A percentile compares a stretch with the other conserved stretches of the same genome.
phyloP scores from a whole-genome alignment of 2,888 invertebrate genomes.

The Junonia oenone region DNA sequence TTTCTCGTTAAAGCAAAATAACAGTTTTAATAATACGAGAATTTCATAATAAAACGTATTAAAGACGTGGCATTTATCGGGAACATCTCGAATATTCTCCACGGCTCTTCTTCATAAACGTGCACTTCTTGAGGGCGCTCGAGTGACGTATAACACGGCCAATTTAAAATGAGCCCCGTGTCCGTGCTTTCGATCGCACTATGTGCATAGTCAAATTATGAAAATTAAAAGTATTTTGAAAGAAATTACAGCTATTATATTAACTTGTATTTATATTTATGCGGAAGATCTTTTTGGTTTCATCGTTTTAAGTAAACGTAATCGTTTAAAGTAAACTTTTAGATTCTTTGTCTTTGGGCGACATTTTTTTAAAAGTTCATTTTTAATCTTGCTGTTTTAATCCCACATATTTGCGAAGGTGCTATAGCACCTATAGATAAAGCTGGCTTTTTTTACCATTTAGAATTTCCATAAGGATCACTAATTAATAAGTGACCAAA shows the following conservation, averaged over 20 bases:
- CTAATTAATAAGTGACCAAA: too few relatives aligned
- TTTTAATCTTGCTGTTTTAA: too few relatives aligned
- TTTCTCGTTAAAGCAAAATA: not conserved
- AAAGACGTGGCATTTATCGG: conserved; percentile 55
- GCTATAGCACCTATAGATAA: too few relatives aligned
- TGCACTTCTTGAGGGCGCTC: conserved; percentile 43
- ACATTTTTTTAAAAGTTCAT: too few relatives aligned
- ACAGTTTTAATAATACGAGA: conserved; percentile 16
- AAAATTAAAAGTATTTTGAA: conserved; percentile 2
- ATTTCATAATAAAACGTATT: conserved; percentile 41
- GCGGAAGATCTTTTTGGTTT: too few relatives aligned
- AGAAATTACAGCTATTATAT: not conserved
- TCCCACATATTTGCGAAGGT: too few relatives aligned
- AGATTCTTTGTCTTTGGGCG: too few relatives aligned
- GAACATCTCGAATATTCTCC: conserved; percentile 52
- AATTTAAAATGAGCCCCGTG: conserved; percentile 32
- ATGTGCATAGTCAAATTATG: not conserved
- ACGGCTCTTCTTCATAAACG: conserved; percentile 40
- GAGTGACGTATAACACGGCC: conserved; percentile 39
- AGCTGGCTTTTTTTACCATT: too few relatives aligned
- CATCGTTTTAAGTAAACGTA: too few relatives aligned
- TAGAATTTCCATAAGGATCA: too few relatives aligned
- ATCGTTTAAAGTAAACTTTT: too few relatives aligned
- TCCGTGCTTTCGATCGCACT: conserved; percentile 11
- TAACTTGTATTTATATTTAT: not conserved